phyloP scores from a whole-genome alignment of 2,113 vertebrate genomes.

The Protobothrops mucrosquamatus region DNA sequence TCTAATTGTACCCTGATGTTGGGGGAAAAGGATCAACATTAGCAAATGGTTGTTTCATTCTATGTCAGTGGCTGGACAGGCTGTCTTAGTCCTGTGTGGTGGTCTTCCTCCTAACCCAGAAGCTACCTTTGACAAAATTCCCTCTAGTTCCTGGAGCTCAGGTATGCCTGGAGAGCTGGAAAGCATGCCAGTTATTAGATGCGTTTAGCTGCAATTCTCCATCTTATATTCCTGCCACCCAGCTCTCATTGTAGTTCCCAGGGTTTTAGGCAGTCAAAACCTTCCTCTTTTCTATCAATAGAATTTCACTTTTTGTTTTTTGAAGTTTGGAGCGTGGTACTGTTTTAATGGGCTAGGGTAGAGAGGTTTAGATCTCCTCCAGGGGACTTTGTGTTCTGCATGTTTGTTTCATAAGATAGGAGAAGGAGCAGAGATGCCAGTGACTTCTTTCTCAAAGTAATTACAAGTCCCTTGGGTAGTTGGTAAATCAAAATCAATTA shows the following conservation, averaged over 20 bases:
- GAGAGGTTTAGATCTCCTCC: too few relatives aligned
- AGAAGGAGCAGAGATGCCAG: too few relatives aligned
- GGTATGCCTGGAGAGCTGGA: neutral
- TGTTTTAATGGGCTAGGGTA: too few relatives aligned
- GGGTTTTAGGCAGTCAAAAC: neutral
- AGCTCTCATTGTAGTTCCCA: neutral
- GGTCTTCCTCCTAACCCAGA: neutral
- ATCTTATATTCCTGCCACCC: neutral
- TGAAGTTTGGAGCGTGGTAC: neutral
- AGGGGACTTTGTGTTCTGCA: too few relatives aligned
- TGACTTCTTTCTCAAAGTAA: too few relatives aligned
- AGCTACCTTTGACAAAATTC: neutral
- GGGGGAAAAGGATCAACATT: neutral
- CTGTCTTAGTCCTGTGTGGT: neutral
- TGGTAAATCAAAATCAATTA: neutral
- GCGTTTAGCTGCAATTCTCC: neutral
- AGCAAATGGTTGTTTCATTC: too few relatives aligned
- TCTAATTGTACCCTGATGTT: neutral
- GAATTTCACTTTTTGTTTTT: neutral
- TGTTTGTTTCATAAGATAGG: too few relatives aligned
- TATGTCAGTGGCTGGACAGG: too few relatives aligned
- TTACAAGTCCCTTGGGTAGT: neutral
- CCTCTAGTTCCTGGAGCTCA: neutral
- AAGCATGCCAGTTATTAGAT: neutral
- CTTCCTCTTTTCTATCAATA: neutral